These are phyloP conservation scores for Chaetodon auriga DNA, from an alignment of 2,113 vertebrate species.

Conservation along the genomic window DNA sequence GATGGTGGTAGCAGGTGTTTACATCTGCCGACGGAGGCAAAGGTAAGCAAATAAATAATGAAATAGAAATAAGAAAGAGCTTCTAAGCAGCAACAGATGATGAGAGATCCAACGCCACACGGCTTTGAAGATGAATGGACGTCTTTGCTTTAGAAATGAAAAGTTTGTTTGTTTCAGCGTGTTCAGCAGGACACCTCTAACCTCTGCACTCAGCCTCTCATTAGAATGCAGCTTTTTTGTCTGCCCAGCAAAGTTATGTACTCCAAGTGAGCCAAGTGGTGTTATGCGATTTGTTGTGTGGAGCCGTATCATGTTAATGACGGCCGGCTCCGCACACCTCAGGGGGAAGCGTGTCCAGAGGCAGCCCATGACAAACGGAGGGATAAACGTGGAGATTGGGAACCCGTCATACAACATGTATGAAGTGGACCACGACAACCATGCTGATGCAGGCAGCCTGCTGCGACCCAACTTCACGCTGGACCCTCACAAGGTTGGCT, in stretches of 20 bases:
- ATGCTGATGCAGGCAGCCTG: conserved; percentile 90
- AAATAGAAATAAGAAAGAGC: not conserved
- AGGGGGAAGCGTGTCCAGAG: conserved; percentile 97
- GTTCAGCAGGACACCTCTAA: not conserved
- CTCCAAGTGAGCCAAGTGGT: not conserved
- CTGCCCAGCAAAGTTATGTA: not conserved
- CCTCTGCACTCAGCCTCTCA: conserved; percentile 15
- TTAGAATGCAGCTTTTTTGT: conserved; percentile 36
- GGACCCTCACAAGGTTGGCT: conserved; percentile 94
- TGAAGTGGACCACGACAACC: conserved; percentile 97
- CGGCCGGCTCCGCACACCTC: conserved; percentile 29
- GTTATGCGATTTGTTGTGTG: conserved; percentile 23
- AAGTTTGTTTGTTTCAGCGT: conserved; percentile 4
- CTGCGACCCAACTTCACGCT: conserved; percentile 94
- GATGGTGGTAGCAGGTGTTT: conserved; percentile 93
- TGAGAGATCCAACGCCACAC: not conserved
- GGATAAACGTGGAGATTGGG: conserved; percentile 97
- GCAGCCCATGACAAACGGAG: conserved; percentile 97
- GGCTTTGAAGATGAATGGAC: conserved; percentile 46
- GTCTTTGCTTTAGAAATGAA: conserved; percentile 22
- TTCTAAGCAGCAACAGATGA: conserved; percentile 36
- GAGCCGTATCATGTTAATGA: conserved; percentile 44
- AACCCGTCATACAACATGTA: conserved; percentile 99
- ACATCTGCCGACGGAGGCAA: conserved; percentile 95
- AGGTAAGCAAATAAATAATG: conserved; percentile 85